These are phyloP conservation scores for Spea hammondii DNA, from an alignment of 2,797 vertebrate genomes.

Conservation along the genomic window DNA sequence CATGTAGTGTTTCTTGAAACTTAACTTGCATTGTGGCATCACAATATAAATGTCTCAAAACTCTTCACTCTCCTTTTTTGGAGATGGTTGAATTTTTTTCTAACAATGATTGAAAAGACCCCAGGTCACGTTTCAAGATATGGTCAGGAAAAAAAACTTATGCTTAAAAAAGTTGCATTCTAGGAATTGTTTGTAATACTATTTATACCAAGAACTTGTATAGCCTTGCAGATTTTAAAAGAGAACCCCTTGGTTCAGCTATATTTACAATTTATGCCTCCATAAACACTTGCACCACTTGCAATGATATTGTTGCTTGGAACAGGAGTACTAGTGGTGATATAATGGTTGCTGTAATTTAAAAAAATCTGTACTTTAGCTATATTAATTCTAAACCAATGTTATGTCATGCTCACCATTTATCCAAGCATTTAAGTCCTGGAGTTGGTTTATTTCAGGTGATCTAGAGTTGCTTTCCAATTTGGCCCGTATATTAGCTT, in stretches of 20 bases:
- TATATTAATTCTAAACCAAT: constrained; percentile 15
- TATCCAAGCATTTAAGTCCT: background rate
- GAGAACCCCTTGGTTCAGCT: constrained; percentile 23
- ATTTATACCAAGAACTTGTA: background rate
- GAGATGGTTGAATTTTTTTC: no score
- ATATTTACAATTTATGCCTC: constrained; percentile 25
- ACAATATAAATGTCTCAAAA: no score
- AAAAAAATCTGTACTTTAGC: constrained; percentile 23
- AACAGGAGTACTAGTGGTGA: constrained; percentile 23
- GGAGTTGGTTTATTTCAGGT: constrained; percentile 3
- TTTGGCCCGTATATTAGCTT: background rate
- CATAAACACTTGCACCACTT: constrained; percentile 43
- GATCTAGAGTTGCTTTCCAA: constrained; percentile 13
- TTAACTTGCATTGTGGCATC: no score
- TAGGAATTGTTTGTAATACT: background rate
- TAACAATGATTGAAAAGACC: no score
- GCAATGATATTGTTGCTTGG: constrained; percentile 31
- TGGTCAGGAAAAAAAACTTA: no score
- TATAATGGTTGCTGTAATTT: constrained; percentile 31
- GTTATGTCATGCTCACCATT: constrained; percentile 8
- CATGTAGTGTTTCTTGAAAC: no score
- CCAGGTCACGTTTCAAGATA: no score
- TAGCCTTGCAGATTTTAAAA: background rate
- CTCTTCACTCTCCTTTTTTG: no score
- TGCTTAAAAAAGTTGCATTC: no score